A percentile compares a stretch with the other conserved stretches of the same genome.
Evolutionary conservation across 1,140 invertebrate species (phyloP).

Genomic region (Acromyrmex echinatior): DNA sequence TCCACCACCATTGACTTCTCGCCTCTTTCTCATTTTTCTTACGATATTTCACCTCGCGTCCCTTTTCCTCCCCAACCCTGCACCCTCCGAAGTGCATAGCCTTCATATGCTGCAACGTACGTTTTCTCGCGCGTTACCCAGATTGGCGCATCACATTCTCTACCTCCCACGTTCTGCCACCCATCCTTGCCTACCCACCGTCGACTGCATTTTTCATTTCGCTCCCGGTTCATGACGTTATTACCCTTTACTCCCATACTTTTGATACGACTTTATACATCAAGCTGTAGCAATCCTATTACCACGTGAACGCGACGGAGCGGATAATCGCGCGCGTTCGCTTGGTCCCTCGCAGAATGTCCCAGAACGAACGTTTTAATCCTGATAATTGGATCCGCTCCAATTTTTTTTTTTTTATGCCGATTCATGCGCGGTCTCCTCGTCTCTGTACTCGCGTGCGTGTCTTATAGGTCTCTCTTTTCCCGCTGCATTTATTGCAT

Average conservation of each 20-base stretch:
- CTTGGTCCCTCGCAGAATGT: conserved; percentile 16
- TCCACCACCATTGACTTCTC: conserved; percentile 14
- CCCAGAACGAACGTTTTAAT: conserved; percentile 64
- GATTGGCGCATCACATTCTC: conserved; percentile 55
- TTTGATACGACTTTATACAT: conserved; percentile 72
- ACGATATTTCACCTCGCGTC: conserved; percentile 38
- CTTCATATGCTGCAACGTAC: conserved; percentile 21
- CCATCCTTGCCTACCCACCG: background rate
- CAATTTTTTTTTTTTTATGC: conserved; percentile 52
- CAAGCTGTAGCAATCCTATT: conserved; percentile 70
- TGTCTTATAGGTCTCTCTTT: conserved; percentile 30
- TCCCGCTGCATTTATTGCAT: conserved; percentile 17
- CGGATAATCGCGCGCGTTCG: conserved; percentile 64
- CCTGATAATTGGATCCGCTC: conserved; percentile 61
- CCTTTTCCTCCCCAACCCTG: background rate
- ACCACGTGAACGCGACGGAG: conserved; percentile 35
- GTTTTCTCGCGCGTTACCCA: conserved; percentile 38
- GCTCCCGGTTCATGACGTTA: conserved; percentile 62
- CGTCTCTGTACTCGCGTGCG: background rate
- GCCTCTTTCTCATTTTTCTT: conserved; percentile 37
- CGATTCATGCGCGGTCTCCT: conserved; percentile 43
- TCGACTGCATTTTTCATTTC: conserved; percentile 68
- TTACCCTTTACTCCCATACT: conserved; percentile 65
- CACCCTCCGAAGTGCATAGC: conserved; percentile 15
- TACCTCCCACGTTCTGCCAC: background rate